Evolutionary conservation across 1,140 invertebrate species (phyloP).

Genomic region (Sminthurinus signatus): DNA sequence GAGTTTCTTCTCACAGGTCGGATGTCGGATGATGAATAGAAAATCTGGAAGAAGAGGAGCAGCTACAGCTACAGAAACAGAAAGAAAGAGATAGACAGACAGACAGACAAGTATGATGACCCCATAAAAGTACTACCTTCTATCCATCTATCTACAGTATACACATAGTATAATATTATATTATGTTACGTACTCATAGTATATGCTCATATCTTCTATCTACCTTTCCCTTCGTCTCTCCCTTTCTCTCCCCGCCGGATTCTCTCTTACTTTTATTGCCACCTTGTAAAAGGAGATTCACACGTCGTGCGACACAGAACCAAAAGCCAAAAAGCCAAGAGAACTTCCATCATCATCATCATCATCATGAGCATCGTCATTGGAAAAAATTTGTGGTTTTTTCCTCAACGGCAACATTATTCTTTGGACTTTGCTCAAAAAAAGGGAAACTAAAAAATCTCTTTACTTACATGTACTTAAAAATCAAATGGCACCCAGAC

Average conservation of each 20-base stretch:
- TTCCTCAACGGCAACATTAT: no score
- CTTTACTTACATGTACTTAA: no score
- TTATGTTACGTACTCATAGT: no score
- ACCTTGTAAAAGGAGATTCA: slow-evolving; percentile 35
- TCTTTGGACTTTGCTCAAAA: no score
- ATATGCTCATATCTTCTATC: neutral
- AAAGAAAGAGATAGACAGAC: no score
- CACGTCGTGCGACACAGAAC: slow-evolving; percentile 37
- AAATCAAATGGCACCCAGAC: no score
- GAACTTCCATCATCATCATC: neutral
- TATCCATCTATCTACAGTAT: neutral
- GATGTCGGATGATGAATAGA: slow-evolving; percentile 17
- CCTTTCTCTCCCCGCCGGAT: slow-evolving; percentile 3
- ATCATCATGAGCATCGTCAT: neutral
- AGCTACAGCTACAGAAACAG: no score
- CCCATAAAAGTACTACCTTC: slow-evolving; percentile 20
- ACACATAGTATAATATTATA: no score
- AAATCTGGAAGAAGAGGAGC: slow-evolving; percentile 11
- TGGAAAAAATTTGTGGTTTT: slow-evolving; percentile 2
- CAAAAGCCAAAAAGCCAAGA: no score
- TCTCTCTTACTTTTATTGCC: slow-evolving; percentile 36
- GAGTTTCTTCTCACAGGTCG: no score
- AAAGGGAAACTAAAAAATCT: no score
- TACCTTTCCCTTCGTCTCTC: neutral
- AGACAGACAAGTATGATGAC: slow-evolving; percentile 18